Conservation (phyloP, 2,888 invertebrate species). For the Parnassius glacialis region DNA sequence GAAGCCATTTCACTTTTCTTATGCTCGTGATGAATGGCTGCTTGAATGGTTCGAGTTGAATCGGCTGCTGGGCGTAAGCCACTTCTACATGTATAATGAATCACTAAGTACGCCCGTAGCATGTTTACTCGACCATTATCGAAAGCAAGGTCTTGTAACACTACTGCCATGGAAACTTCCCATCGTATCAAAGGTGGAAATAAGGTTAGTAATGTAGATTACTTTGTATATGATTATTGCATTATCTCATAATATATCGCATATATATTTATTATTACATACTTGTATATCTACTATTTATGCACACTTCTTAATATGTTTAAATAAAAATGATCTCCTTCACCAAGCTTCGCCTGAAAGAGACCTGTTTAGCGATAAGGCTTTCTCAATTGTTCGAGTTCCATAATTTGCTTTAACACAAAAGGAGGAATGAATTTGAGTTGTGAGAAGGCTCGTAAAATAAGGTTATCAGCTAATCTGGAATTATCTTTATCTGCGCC, state of each 20-base stretch:
- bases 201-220: constrained; percentile 60
- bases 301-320: too few species aligned
- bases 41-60: constrained; percentile 95
- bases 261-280: neutral
- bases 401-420: too few species aligned
- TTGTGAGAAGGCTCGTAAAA: too few species aligned
- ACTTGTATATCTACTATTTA: too few species aligned
- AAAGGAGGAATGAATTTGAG: too few species aligned
- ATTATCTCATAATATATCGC: neutral
- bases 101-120: constrained; percentile 89
- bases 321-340: too few species aligned
- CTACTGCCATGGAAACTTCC: constrained; percentile 92
- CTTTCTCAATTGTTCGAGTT: too few species aligned
- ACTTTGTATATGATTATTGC: neutral
- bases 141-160: constrained; percentile 83
- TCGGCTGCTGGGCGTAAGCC: constrained; percentile 89
- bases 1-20: constrained; percentile 94
- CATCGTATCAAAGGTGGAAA: constrained; percentile 93
- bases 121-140: constrained; percentile 87
- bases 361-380: too few species aligned
- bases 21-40: constrained; percentile 90
- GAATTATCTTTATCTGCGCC: too few species aligned
- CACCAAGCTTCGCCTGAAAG: too few species aligned
- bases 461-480: too few species aligned
- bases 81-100: constrained; percentile 95